Evolutionary conservation across 2,797 vertebrate genomes (phyloP).

Genomic region (Tinamus major): DNA sequence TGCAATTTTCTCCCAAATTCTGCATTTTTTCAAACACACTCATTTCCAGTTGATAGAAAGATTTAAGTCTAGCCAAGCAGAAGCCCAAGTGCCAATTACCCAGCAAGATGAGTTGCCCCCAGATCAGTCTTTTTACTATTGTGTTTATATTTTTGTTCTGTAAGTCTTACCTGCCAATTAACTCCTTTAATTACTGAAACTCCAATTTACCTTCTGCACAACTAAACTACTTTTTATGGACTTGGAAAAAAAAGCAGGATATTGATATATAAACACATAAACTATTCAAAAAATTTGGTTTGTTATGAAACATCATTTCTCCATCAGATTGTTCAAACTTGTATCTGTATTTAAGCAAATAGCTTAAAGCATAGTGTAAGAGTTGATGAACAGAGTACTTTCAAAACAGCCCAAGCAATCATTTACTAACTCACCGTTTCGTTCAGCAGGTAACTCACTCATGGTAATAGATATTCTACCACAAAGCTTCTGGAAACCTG

Average conservation of each 20-base stretch:
- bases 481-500: conserved; percentile 12
- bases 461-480: background rate
- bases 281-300: background rate
- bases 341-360: background rate
- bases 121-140: background rate
- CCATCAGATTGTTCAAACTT: background rate
- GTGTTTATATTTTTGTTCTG: background rate
- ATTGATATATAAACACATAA: background rate
- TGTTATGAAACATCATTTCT: background rate
- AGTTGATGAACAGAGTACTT: conserved; percentile 23
- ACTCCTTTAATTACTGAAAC: background rate
- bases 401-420: conserved; percentile 19
- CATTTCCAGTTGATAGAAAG: background rate
- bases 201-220: background rate
- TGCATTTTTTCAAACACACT: background rate
- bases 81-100: background rate
- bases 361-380: background rate
- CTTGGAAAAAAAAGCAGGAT: background rate
- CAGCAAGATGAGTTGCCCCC: background rate
- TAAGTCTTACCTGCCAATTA: background rate
- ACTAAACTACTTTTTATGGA: background rate
- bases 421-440: background rate
- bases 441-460: conserved; percentile 16
- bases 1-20: background rate
- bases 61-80: background rate